Conservation (phyloP, 2,888 invertebrate species). For the Seira ritae region DNA sequence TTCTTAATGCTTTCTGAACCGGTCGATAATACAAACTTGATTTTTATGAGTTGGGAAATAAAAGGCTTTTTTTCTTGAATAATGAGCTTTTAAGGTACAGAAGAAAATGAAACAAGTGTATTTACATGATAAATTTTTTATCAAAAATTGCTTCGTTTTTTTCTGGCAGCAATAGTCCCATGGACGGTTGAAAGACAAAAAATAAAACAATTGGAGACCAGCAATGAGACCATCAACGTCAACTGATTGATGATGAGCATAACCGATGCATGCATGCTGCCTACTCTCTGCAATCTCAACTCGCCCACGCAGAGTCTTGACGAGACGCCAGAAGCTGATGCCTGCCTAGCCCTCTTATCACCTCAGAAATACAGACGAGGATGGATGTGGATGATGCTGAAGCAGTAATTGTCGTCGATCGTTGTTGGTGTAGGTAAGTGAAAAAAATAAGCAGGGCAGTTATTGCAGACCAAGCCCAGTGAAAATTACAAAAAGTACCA, state of each 20-base stretch:
- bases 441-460: neutral
- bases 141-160: neutral
- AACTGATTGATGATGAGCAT: slow-evolving; percentile 31
- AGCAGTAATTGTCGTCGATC: neutral
- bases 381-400: neutral
- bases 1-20: neutral
- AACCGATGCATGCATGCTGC: slow-evolving; percentile 30
- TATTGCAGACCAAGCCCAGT: neutral
- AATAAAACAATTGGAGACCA: neutral
- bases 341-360: slow-evolving; percentile 1
- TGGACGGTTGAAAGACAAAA: neutral
- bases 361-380: neutral
- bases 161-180: neutral
- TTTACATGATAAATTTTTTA: slow-evolving; percentile 34
- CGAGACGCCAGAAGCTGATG: slow-evolving; percentile 41
- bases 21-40: neutral
- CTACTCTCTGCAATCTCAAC: slow-evolving; percentile 22
- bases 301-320: slow-evolving; percentile 57
- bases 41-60: slow-evolving; percentile 5
- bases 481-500: neutral
- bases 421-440: slow-evolving; percentile 41
- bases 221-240: neutral
- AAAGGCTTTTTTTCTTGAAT: slow-evolving; percentile 23
- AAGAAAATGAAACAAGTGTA: slow-evolving; percentile 21
- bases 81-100: slow-evolving; percentile 37